Base-by-base conservation (phyloP, 2,888 invertebrate species). In the Bedellia somnulentella region DNA sequence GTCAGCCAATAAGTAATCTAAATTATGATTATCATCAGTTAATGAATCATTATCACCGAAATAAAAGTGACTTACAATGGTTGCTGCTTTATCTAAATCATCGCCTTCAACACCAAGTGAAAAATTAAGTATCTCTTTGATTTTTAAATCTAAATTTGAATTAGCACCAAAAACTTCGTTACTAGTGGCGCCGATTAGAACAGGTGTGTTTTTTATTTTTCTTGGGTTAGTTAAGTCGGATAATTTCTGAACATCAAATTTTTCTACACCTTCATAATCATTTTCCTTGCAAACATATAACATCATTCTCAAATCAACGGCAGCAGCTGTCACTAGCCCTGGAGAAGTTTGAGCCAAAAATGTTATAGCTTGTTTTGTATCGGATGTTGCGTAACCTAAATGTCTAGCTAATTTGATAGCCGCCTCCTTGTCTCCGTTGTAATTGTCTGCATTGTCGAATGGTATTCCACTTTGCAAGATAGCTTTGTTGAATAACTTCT, bases 381-480 rank as follows among this genome's bases (percentile, higher is more conserved):
- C 46, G 4, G 46, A 52, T 0, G 68, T 54, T 24, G 53, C 61
- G 1, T 58, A 40, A 12, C 70, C 75, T 35, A 75, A 52, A 36
- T 61, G 49, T 18, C 38, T 36, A 9, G 73, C 58, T 21, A 75
- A 34, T 44, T 64, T 62, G 2, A 58, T 40, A 23, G 73, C 64
- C 31, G 56, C 60, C 13, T 53, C 36, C 2, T 41, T 37, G 39
- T 75, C 63, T 8, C 52, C 46, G 32, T 60, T 52, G 2, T 58
- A 57, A 39, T 70, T 68, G 49, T 61, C 51, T 2, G 57, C 60
- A 22, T 58, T 53, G 34, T 42, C 60, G 38, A 61, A 59, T 17
- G 71, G 67, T 1, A 66, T 60, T 4, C 71, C 71, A 44, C 75
- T 73, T 40, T 68, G 52, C 18, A 58, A 48, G 21, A 75, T 71